Percentiles rank a stretch among this genome's conserved stretches.
phyloP scores from a whole-genome alignment of 2,113 vertebrate genomes.

The Orcinus orca region DNA sequence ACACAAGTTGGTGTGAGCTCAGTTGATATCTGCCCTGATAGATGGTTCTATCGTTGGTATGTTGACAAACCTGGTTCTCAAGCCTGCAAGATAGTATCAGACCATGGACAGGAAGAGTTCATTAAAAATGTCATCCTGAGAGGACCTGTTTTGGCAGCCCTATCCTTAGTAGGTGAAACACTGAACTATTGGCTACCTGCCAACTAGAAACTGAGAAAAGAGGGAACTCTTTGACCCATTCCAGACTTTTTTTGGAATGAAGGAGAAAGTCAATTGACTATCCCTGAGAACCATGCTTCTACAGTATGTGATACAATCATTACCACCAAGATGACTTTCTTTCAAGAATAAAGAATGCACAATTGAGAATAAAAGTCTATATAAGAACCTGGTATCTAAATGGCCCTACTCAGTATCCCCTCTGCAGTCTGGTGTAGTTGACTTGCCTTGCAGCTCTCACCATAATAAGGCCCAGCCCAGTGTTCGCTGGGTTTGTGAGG shows the following conservation, averaged over 20 bases:
- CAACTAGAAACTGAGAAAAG: background rate
- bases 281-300: background rate
- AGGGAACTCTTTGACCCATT: background rate
- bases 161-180: too few relatives aligned
- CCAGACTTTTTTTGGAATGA: background rate
- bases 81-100: background rate
- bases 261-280: background rate
- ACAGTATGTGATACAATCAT: background rate
- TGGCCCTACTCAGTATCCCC: background rate
- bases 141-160: background rate
- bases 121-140: background rate
- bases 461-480: background rate
- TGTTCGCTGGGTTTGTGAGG: background rate
- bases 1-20: background rate
- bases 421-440: fast-evolving
- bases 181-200: background rate
- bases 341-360: background rate
- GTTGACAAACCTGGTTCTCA: background rate
- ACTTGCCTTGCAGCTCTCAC: background rate
- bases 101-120: background rate
- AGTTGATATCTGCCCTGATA: background rate
- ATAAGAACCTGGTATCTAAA: background rate
- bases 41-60: background rate
- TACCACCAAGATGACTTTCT: background rate
- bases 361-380: background rate